These are phyloP conservation scores for Takifugu rubripes DNA, from an alignment of 2,797 vertebrate genomes.

Conservation along the genomic window DNA sequence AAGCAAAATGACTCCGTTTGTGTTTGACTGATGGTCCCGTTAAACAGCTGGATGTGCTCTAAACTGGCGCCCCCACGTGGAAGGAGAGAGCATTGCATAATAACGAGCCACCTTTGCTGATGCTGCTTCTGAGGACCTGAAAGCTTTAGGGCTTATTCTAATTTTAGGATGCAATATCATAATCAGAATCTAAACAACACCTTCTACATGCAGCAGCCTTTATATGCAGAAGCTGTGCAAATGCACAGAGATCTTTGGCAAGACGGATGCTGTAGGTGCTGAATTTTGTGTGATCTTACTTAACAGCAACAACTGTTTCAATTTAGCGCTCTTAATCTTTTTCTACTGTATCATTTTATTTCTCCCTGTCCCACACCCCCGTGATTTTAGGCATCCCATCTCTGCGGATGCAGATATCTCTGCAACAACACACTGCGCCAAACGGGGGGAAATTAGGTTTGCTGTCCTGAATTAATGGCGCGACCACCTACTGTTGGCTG, in stretches of 20 bases:
- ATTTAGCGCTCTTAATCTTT: too few species aligned
- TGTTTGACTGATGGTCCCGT: neutral
- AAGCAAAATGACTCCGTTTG: neutral
- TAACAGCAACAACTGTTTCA: too few species aligned
- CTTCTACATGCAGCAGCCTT: neutral
- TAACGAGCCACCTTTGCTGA: neutral
- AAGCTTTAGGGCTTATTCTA: slow-evolving; percentile 34
- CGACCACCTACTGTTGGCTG: slow-evolving; percentile 4
- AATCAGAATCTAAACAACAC: slow-evolving; percentile 21
- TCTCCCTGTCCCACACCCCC: neutral
- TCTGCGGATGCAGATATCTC: slow-evolving; percentile 19
- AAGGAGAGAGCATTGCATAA: slow-evolving; percentile 30
- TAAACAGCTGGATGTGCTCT: slow-evolving; percentile 12
- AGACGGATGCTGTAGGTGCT: too few species aligned
- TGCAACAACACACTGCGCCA: slow-evolving; percentile 28
- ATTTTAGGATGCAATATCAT: slow-evolving; percentile 28
- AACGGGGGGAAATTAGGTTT: slow-evolving; percentile 38
- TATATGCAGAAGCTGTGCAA: too few species aligned
- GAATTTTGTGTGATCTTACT: too few species aligned
- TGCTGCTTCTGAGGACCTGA: slow-evolving; percentile 18
- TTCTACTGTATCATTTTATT: neutral
- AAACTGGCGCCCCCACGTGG: slow-evolving; percentile 55
- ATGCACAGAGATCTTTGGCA: too few species aligned
- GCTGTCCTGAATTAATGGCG: slow-evolving; percentile 12
- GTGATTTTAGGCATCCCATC: slow-evolving; percentile 21